Evolutionary conservation across 1,140 invertebrate genomes (phyloP).

Genomic region (Macrotrachela quadricornifera): DNA sequence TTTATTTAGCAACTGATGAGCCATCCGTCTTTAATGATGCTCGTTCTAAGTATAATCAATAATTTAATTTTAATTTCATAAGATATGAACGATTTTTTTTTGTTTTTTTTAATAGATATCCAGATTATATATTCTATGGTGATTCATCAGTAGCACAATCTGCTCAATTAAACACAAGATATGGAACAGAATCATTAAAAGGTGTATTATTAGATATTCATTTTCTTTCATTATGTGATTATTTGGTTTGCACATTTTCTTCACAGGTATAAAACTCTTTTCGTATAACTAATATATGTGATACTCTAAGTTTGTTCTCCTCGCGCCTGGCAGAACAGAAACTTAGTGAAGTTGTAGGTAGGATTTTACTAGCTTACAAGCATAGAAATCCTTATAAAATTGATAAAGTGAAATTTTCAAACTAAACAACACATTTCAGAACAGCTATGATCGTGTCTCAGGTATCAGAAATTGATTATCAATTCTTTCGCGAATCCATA

Average conservation of each 20-base stretch:
- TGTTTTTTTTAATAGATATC: slow-evolving; percentile 39
- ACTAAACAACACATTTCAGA: too few species aligned
- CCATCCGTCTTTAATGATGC: slow-evolving; percentile 37
- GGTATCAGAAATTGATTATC: too few species aligned
- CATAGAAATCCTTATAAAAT: too few species aligned
- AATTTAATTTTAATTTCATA: not conserved
- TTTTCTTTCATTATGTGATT: slow-evolving; percentile 61
- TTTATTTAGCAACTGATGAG: slow-evolving; percentile 75
- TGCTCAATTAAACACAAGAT: slow-evolving; percentile 63
- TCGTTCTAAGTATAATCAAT: slow-evolving; percentile 24
- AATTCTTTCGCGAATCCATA: too few species aligned
- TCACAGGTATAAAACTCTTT: slow-evolving; percentile 46
- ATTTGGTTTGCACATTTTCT: slow-evolving; percentile 82
- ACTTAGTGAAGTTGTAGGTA: too few species aligned
- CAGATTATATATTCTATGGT: slow-evolving; percentile 54
- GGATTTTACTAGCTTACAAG: too few species aligned
- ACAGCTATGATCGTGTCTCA: too few species aligned
- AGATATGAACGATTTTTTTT: not conserved
- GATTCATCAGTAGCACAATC: slow-evolving; percentile 53
- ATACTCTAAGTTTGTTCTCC: too few species aligned
- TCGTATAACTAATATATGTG: not conserved
- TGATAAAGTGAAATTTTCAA: too few species aligned
- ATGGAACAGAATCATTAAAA: slow-evolving; percentile 61
- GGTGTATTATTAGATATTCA: slow-evolving; percentile 78
- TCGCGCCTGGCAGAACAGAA: too few species aligned